Base-by-base conservation (phyloP, 2,888 invertebrate species). In the Meliscaeva auricollis region DNA sequence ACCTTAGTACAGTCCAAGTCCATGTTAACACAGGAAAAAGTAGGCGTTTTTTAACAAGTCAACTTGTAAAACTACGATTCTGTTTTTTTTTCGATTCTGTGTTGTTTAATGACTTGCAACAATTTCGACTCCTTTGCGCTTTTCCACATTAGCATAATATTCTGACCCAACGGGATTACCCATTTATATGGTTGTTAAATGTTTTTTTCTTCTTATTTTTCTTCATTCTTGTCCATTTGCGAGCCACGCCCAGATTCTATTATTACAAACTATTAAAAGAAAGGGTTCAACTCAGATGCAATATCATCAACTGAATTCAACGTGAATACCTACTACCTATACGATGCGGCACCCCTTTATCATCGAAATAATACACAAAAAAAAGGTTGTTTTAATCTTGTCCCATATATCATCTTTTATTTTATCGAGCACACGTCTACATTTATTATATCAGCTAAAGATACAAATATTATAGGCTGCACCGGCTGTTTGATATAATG, bases 141-240 rank as follows among this genome's bases (percentile, higher is more conserved):
- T 76, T 77, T 85, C 72, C 81, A 58, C 76, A 85, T 85, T 85
- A 85, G 81, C 85, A 85, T 85, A 85, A 69, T 38, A 38, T 73
- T 50, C 81, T 85, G 85, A 81, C 80, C 85, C 81, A 64, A 77
- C 30, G 54, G 73, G 81, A 85, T 85, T 85, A 79, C 78, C 56
- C 81, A 76, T 68, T n/a, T 80, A 70, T 41, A 70, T n/a, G 38
- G 50, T 58, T 66, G 41, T 80, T 62, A 76, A 75, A 60, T 13
- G 9, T 54, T 48, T 79, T 69, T 74, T 70, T 70, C 32, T 58
- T 44, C 35, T 60, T 41, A 66, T 70, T 68, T 80, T 72, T 48
- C 75, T 46, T 50, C 68, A 58, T 73, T 85, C 85, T 56, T 85
- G 85, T 85, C 85, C 85, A 85, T 85, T 85, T 85, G 73, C 81